Percentiles rank a stretch among this genome's conserved stretches.
Conservation (phyloP, 2,888 invertebrate genomes). For the Minunthozetes semirufus region DNA sequence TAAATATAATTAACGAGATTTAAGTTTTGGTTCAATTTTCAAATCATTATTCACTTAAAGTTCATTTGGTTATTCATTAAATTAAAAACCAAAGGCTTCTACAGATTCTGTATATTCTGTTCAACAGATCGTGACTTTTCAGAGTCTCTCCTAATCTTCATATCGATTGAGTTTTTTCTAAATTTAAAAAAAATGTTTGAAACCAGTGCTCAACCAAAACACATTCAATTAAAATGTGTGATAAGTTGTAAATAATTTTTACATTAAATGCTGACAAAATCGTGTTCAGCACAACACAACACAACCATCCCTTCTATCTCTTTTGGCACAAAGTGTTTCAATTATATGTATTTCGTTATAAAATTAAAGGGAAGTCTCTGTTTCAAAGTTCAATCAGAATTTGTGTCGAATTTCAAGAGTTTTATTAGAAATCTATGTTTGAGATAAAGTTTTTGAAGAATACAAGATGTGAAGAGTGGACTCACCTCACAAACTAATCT, state of each 20-base stretch:
- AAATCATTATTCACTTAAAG: not conserved
- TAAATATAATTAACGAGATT: no score
- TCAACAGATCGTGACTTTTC: not conserved
- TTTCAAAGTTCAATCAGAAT: conserved; percentile 1
- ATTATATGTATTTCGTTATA: not conserved
- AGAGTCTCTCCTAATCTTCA: not conserved
- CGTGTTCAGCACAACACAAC: not conserved
- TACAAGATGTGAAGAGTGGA: no score
- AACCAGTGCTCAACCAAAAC: not conserved
- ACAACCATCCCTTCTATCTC: not conserved
- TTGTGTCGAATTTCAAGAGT: not conserved
- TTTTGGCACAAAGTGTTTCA: no score
- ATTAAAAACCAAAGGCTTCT: not conserved
- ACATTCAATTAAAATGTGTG: not conserved
- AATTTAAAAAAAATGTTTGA: not conserved
- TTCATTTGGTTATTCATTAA: not conserved
- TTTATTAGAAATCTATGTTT: not conserved
- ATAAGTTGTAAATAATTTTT: no score
- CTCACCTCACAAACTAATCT: conserved; percentile 61
- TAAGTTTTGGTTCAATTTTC: no score
- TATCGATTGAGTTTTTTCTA: not conserved
- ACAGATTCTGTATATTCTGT: not conserved
- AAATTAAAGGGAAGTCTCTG: not conserved
- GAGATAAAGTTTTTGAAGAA: not conserved
- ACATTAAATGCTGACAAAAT: no score